Percentiles rank a stretch among this genome's conserved stretches.
These are phyloP conservation scores for Anguilla obscura DNA, from an alignment of 2,797 vertebrate species.

Conservation along the genomic window DNA sequence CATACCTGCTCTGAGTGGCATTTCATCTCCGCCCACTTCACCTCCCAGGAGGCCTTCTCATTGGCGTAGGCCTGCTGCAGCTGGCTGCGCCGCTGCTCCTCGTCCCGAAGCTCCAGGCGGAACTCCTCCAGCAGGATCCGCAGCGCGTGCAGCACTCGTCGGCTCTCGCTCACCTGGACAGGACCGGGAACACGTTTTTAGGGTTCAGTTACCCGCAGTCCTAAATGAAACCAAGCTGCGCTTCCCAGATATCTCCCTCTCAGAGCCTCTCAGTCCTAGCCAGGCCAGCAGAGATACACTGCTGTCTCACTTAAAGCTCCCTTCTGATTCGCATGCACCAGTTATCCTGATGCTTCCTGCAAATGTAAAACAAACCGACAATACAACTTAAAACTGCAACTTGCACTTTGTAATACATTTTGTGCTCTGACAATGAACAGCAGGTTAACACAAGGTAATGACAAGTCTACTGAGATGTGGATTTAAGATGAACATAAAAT, in stretches of 20 bases:
- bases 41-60: constrained; percentile 91
- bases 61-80: constrained; percentile 87
- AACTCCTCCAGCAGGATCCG: constrained; percentile 89
- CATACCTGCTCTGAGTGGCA: constrained; percentile 86
- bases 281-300: not conserved
- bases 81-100: constrained; percentile 77
- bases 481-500: not conserved
- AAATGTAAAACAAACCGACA: not conserved
- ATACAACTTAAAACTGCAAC: not conserved
- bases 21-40: constrained; percentile 86
- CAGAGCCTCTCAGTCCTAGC: not conserved
- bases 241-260: not conserved
- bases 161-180: constrained; percentile 81
- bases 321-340: not conserved
- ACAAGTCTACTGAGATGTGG: not conserved
- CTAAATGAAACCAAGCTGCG: not conserved
- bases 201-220: not conserved
- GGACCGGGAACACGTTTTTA: not conserved
- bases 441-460: not conserved
- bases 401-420: not conserved
- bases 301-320: not conserved
- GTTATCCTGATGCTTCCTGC: not conserved
- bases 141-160: constrained; percentile 80
- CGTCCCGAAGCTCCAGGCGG: constrained; percentile 82
- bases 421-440: not conserved